These are phyloP conservation scores for Pseudopleuronectes americanus DNA, from an alignment of 2,797 vertebrate species.

Conservation along the genomic window DNA sequence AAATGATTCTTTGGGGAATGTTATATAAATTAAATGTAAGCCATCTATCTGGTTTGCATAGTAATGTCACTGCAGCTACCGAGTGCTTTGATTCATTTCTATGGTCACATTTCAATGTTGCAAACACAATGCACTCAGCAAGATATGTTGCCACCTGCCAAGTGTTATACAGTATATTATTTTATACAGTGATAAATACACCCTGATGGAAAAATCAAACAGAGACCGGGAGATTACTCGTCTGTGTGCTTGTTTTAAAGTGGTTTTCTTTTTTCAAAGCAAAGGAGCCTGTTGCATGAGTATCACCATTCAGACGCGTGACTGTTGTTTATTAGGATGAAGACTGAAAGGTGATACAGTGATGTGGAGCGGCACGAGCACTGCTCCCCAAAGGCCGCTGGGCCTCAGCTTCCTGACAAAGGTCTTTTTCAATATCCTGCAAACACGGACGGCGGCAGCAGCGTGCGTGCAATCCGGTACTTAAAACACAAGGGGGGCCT, in stretches of 20 bases:
- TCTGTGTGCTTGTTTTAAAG: slow-evolving; percentile 8
- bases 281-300: slow-evolving; percentile 26
- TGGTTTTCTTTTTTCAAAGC: slow-evolving; percentile 1
- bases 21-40: slow-evolving; percentile 86
- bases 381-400: slow-evolving; percentile 64
- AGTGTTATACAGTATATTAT: slow-evolving; percentile 44
- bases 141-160: slow-evolving; percentile 52
- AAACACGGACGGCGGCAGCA: slow-evolving; percentile 56
- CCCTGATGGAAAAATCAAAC: slow-evolving; percentile 33
- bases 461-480: slow-evolving; percentile 65
- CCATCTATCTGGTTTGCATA: slow-evolving; percentile 81
- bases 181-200: slow-evolving; percentile 50
- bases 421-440: slow-evolving; percentile 87
- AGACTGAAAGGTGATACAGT: slow-evolving; percentile 78
- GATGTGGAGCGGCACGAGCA: slow-evolving; percentile 80
- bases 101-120: slow-evolving; percentile 60
- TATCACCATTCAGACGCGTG: slow-evolving; percentile 45
- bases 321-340: slow-evolving; percentile 65
- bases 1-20: slow-evolving; percentile 83
- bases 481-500: slow-evolving; percentile 66
- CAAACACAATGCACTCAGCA: slow-evolving; percentile 61
- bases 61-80: slow-evolving; percentile 79
- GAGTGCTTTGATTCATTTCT: slow-evolving; percentile 74
- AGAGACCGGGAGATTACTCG: slow-evolving; percentile 15
- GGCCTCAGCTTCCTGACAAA: slow-evolving; percentile 83